Evolutionary conservation across 1,140 invertebrate genomes (phyloP).

Genomic region (Sarcophaga bullata): DNA sequence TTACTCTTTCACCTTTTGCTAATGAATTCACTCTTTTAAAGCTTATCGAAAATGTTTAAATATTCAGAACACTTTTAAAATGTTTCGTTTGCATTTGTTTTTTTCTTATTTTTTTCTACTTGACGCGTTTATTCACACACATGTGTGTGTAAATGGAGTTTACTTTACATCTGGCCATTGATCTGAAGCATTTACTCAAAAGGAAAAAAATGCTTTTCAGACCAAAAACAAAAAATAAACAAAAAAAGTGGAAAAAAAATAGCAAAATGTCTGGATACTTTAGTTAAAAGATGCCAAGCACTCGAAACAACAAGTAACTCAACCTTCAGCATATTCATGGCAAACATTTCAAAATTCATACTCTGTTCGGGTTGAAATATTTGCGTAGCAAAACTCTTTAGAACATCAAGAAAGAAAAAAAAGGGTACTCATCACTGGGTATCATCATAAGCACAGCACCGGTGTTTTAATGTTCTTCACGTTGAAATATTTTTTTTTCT

Average conservation of each 20-base stretch:
- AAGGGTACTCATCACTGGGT: background rate
- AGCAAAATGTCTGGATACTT: background rate
- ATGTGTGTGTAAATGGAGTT: background rate
- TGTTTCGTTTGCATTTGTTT: background rate
- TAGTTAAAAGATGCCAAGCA: slow-evolving; percentile 17
- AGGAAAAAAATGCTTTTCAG: background rate
- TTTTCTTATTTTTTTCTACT: background rate
- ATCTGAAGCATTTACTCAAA: background rate
- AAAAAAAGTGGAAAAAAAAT: background rate
- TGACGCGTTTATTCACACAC: background rate
- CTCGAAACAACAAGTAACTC: background rate
- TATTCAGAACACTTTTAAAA: background rate
- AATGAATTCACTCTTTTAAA: background rate
- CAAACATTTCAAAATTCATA: slow-evolving; percentile 14
- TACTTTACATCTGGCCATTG: background rate
- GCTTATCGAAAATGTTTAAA: background rate
- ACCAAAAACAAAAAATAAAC: background rate
- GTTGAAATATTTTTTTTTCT: background rate
- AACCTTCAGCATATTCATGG: background rate
- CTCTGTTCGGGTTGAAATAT: background rate
- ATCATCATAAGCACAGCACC: background rate
- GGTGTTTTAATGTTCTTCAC: background rate
- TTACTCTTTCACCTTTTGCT: too few species aligned
- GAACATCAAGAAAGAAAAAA: background rate
- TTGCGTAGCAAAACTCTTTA: too few species aligned